Evolutionary conservation across 2,113 vertebrate species (phyloP).

Genomic region (Axis porcinus): DNA sequence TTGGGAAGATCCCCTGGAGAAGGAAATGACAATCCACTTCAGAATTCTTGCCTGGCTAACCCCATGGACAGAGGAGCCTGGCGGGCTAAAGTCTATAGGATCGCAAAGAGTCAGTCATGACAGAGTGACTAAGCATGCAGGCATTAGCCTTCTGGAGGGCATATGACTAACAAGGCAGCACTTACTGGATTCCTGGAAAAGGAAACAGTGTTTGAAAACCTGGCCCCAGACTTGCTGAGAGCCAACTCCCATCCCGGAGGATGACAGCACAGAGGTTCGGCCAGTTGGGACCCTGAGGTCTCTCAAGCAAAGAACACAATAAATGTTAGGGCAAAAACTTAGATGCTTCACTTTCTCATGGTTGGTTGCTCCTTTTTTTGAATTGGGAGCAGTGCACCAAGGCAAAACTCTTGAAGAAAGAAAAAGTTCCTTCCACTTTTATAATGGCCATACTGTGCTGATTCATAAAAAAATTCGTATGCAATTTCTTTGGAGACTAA

Average conservation of each 20-base stretch:
- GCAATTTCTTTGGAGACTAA: constrained; percentile 11
- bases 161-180: constrained; percentile 61
- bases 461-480: not conserved
- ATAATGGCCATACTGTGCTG: not conserved
- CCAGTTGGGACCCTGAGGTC: not conserved
- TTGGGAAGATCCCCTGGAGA: not conserved
- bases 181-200: constrained; percentile 64
- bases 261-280: not conserved
- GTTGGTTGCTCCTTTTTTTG: not conserved
- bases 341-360: not conserved
- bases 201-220: constrained; percentile 66
- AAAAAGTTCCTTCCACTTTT: not conserved
- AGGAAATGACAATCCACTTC: not conserved
- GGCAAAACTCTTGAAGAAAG: not conserved
- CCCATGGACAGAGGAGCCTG: not conserved
- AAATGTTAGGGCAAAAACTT: not conserved
- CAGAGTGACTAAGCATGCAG: not conserved
- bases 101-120: not conserved
- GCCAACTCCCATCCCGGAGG: not conserved
- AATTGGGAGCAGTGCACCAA: not conserved
- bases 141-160: constrained; percentile 42
- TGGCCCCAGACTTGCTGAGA: not conserved
- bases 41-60: not conserved
- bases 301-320: not conserved
- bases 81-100: not conserved